Conservation (phyloP, 2,113 vertebrate species). For the Vulpes lagopus region DNA sequence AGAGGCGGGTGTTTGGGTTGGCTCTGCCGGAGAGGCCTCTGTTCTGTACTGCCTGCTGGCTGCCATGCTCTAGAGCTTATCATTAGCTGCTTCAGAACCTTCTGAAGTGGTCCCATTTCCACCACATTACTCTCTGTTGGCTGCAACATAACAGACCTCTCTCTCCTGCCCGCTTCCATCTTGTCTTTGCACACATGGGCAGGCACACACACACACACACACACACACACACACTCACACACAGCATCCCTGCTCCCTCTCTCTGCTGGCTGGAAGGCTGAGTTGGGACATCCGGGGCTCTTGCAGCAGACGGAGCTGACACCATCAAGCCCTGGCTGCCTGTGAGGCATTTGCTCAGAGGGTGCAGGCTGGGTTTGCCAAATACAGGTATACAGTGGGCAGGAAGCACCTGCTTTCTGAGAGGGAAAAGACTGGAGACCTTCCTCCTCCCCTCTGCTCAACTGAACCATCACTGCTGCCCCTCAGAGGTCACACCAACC, state of each 20-base stretch:
- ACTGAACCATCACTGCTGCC: background rate
- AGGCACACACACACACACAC: fast-evolving
- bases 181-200: background rate
- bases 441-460: background rate
- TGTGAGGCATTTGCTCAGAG: background rate
- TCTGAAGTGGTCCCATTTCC: background rate
- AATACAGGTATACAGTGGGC: background rate
- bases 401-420: background rate
- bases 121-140: background rate
- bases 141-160: background rate
- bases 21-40: background rate
- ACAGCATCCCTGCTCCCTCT: background rate
- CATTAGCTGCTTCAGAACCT: background rate
- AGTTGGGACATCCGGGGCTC: background rate
- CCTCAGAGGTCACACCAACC: background rate
- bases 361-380: background rate
- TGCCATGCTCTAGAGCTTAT: no score
- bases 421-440: background rate
- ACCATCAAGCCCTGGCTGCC: background rate
- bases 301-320: background rate
- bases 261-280: background rate
- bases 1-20: background rate
- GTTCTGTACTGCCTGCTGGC: background rate
- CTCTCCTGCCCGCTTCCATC: background rate
- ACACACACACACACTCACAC: background rate